These are phyloP conservation scores for Scaptomyza pallida DNA, from an alignment of 1,140 invertebrate species.

Conservation along the genomic window DNA sequence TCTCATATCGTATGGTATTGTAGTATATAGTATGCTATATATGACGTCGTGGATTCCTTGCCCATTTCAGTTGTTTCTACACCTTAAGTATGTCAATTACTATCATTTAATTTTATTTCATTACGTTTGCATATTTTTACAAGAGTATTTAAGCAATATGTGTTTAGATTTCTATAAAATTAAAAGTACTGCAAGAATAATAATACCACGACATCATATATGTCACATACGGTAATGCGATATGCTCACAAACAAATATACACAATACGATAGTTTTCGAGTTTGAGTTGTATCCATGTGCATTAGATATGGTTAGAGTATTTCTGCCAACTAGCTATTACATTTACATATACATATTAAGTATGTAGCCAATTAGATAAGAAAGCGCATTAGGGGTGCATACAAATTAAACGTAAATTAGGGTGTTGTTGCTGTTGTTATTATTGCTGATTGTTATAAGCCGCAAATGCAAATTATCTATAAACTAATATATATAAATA, in stretches of 20 bases:
- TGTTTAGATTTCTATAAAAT: slow-evolving; percentile 26
- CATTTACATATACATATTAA: slow-evolving; percentile 32
- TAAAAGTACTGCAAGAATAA: slow-evolving; percentile 71
- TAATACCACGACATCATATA: slow-evolving; percentile 77
- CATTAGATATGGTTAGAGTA: slow-evolving; percentile 15
- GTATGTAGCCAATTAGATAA: slow-evolving; percentile 60
- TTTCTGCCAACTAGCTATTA: slow-evolving; percentile 37
- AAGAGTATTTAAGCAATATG: slow-evolving; percentile 72
- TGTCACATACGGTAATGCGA: slow-evolving; percentile 65
- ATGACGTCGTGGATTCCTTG: slow-evolving; percentile 82
- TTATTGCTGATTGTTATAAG: slow-evolving; percentile 48
- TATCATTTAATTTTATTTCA: slow-evolving; percentile 37
- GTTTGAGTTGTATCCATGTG: slow-evolving; percentile 17
- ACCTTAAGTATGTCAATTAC: slow-evolving; percentile 42
- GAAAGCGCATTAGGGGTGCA: slow-evolving; percentile 71
- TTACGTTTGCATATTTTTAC: slow-evolving; percentile 77
- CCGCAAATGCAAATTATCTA: slow-evolving; percentile 67
- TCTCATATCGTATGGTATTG: slow-evolving; percentile 1
- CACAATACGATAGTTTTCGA: slow-evolving; percentile 5
- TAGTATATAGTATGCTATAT: slow-evolving; percentile 68
- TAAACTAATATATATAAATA: slow-evolving; percentile 52
- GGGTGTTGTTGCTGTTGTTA: slow-evolving; percentile 47
- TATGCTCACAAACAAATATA: slow-evolving; percentile 29
- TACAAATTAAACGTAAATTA: slow-evolving; percentile 58
- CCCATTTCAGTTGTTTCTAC: slow-evolving; percentile 48